phyloP scores from a whole-genome alignment of 2,797 vertebrate genomes.

The Gymnothorax javanicus region DNA sequence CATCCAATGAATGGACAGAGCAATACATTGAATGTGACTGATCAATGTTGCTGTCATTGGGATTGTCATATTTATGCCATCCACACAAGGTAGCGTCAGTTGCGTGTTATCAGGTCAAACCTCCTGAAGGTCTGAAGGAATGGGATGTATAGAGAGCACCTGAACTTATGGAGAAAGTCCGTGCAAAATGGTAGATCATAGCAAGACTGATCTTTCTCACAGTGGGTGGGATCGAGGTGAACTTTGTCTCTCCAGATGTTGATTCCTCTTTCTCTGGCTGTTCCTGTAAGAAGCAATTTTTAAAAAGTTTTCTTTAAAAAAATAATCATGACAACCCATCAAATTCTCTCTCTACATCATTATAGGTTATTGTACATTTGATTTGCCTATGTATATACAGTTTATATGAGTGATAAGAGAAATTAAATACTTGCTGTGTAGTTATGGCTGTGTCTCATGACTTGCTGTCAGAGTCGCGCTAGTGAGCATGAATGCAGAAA shows the following conservation, averaged over 20 bases:
- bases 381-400: neutral
- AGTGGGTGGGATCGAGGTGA: constrained; percentile 33
- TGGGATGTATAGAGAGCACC: constrained; percentile 66
- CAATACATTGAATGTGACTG: neutral
- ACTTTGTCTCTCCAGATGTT: constrained; percentile 56
- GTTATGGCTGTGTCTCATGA: neutral
- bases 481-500: neutral
- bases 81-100: constrained; percentile 27
- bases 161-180: constrained; percentile 52
- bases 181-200: constrained; percentile 66
- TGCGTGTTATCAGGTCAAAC: constrained; percentile 33
- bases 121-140: constrained; percentile 70
- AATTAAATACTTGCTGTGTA: neutral
- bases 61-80: neutral
- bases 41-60: neutral
- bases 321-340: neutral
- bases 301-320: neutral
- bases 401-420: neutral
- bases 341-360: neutral
- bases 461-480: neutral
- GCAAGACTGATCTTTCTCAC: constrained; percentile 57
- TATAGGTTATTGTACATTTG: neutral
- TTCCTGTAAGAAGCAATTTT: constrained; percentile 60
- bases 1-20: neutral
- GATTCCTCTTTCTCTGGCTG: constrained; percentile 68